Conservation (phyloP, 1,140 invertebrate genomes). For the Drosophila lacteicornis region DNA sequence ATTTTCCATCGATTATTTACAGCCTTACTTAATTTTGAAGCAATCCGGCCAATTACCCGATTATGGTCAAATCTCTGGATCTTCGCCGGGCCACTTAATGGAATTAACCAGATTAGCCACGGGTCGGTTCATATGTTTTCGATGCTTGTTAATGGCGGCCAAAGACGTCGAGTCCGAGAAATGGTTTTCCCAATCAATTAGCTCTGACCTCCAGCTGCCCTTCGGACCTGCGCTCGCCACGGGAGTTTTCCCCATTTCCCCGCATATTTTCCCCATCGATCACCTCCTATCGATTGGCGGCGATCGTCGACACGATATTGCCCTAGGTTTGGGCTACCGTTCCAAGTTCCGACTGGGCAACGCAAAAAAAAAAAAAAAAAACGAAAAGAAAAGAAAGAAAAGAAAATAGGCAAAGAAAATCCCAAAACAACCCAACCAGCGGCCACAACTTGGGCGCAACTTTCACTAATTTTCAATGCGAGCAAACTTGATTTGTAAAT, state of each 20-base stretch:
- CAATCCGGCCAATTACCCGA: constrained; percentile 27
- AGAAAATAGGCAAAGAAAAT: constrained; percentile 9
- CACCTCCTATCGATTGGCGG: constrained; percentile 51
- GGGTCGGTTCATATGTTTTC: constrained; percentile 35
- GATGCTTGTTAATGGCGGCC: constrained; percentile 31
- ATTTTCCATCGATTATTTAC: constrained; percentile 5
- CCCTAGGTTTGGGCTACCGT: constrained; percentile 76
- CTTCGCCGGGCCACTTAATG: constrained; percentile 38
- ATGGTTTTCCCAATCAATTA: constrained; percentile 77
- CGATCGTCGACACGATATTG: constrained; percentile 80
- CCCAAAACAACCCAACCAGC: constrained; percentile 31
- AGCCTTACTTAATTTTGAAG: constrained; percentile 6
- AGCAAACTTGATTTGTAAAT: constrained; percentile 70
- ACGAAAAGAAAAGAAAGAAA: constrained; percentile 26
- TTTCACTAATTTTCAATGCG: constrained; percentile 72
- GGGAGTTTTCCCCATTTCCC: constrained; percentile 25
- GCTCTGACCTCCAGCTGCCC: constrained; percentile 66
- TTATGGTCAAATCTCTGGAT: constrained; percentile 40
- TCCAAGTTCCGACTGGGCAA: constrained; percentile 47
- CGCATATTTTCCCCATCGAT: constrained; percentile 24
- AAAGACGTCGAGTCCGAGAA: constrained; percentile 43
- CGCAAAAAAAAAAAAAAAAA: neutral
- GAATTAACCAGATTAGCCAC: constrained; percentile 51
- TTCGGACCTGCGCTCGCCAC: constrained; percentile 45
- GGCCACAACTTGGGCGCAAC: constrained; percentile 58